Evolutionary conservation across 1,140 invertebrate species (phyloP), one percentile per base, ranked within the genome.

Genomic region (Leptoteleia sp.): DNA sequence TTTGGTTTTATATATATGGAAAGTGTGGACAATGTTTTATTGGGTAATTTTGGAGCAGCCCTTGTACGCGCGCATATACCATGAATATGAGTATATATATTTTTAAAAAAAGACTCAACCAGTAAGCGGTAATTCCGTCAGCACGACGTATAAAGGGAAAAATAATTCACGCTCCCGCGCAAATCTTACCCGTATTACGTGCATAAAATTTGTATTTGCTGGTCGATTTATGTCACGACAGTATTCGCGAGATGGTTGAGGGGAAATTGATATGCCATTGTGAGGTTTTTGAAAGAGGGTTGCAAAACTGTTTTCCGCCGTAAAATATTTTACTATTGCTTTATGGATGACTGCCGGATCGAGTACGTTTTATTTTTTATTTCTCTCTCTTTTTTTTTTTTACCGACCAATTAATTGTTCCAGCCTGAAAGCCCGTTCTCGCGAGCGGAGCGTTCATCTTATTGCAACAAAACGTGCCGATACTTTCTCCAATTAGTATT

Each of bases 121-220:
- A 13, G 15, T 4, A n/a, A 50, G 42, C 22, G 47, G 33, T 50
- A 50, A 50, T 38, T 64, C 19, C 5, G 8, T 27, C 33, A 9
- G 6, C 12, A 22, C 22, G n/a, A 16, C 42, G 37, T 61, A 25
- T 47, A 37, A 29, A 16, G 31, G 17, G 59, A 64, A 50, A 64
- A 64, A 42, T 64, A 43, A 52, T 65, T 65, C 47, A 43, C 27
- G 33, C 37, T 50, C 15, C 6, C 47, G 11, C 47, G 29, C 61
- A 45, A 55, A 68, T 47, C 50, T 68, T 29, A 31, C 15, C 33
- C 13, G 37, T 25, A 37, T 68, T 68, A 55, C 29, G 29, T 29
- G 50, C 4, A 35, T 68, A 31, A 68, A 68, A 68, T 45, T 68
- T 68, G 40, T 47, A 55, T 55, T 61, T 45, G 31, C 43, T 42